Base-by-base conservation (phyloP, 37 sponge, comb jelly and placozoan species). In the Eunapius fragilis region DNA sequence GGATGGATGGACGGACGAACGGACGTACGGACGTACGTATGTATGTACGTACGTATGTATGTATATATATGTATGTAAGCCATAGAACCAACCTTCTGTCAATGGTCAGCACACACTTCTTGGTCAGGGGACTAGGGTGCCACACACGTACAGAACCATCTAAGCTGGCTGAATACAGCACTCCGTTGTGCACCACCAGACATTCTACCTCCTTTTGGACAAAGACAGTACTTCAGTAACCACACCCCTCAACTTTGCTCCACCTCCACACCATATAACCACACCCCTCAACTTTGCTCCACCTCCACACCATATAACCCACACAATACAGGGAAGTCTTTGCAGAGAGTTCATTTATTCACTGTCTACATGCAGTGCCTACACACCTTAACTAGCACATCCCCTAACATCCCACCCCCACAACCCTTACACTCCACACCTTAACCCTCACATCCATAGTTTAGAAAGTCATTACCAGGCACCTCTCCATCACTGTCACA, bases 121-220 rank as follows among this genome's bases (percentile, higher is more conserved):
- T 84, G 36, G 38, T 58, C 70, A 85, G 81, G 26, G 90, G 81
- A 28, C 71, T 58, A 2, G 74, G 13, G 50, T 88, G 81, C 92
- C 92, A 92, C 10, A 92, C 85, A 28, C 87, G 58, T 0, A 93
- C 73, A 34, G 81, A 69, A 67, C 89, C 89, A 82, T 89, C 89
- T 36, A 86, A 68, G 79, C 83, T 78, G 4, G 87, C 74, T 37
- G 83, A 83, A 37, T 89, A 72, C 78, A 93, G 23, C 22, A 71
- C 22, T 26, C 75, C 86, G 26, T 71, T 74, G 67, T 82, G 73
- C 25, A 89, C 86, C 79, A 79, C 82, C 41, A 93, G 45, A 78
- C 77, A 93, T 30, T 86, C 86, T 11, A 92, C 70, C 36, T 87
- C 88, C 92, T 88, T n/a, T 37, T 37, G 13, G 5, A 72, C 14